Percentiles rank a stretch among this genome's conserved stretches.
These are phyloP conservation scores for Caenorhabditis afra DNA, from an alignment of 2,888 invertebrate genomes.

Conservation along the genomic window DNA sequence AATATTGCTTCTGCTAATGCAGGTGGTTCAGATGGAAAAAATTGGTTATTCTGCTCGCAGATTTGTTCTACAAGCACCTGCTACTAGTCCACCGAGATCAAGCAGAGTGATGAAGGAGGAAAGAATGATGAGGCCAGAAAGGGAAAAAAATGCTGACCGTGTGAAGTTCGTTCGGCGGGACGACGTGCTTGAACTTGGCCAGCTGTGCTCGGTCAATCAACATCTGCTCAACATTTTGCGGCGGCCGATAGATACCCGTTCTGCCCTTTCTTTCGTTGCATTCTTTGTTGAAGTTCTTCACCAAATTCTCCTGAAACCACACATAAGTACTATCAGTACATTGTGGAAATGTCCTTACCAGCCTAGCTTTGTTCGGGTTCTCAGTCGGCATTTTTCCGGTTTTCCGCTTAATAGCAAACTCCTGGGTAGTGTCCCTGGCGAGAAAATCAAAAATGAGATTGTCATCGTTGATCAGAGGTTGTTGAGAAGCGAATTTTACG, in stretches of 20 bases:
- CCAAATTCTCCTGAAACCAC: constrained; percentile 33
- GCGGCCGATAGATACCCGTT: background rate
- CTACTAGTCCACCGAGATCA: no score
- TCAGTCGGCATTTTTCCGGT: constrained; percentile 1
- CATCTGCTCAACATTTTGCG: constrained; percentile 15
- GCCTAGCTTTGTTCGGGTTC: constrained; percentile 13
- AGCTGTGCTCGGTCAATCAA: constrained; percentile 5
- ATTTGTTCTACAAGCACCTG: no score
- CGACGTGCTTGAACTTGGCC: constrained; percentile 17
- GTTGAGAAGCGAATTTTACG: background rate
- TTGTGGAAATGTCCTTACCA: constrained; percentile 11
- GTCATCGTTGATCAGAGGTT: constrained; percentile 11
- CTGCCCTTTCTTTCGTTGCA: no score
- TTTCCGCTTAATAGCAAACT: background rate
- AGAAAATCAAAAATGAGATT: constrained; percentile 10
- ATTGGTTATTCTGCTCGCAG: no score
- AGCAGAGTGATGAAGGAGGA: no score
- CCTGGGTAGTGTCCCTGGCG: background rate
- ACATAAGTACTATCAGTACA: background rate
- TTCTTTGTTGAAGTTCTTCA: constrained; percentile 15
- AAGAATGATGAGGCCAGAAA: background rate
- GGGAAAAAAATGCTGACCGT: constrained; percentile 28
- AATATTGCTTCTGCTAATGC: no score
- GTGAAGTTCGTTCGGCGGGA: constrained; percentile 2
- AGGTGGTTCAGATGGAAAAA: no score